Conservation (phyloP, 2,113 vertebrate species). For the Kryptolebias marmoratus region DNA sequence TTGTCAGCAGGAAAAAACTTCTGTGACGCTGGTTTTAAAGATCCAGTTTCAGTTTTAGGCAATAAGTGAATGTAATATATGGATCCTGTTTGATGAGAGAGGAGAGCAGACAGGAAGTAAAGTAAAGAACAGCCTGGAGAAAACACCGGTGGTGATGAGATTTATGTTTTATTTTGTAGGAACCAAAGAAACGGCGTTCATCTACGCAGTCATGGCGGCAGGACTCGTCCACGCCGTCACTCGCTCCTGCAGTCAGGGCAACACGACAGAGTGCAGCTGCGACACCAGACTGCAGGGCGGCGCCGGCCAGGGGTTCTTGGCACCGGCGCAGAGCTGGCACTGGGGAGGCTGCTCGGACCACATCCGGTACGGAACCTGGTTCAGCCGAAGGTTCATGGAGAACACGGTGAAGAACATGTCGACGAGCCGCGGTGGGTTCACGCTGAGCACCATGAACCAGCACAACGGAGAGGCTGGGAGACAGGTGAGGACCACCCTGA, state of each 20-base stretch:
- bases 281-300: conserved; percentile 82
- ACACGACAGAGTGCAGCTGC: conserved; percentile 93
- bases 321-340: conserved; percentile 87
- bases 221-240: conserved; percentile 93
- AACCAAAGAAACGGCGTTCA: conserved; percentile 94
- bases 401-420: conserved; percentile 74
- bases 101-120: neutral
- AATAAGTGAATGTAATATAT: too few species aligned
- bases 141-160: neutral
- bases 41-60: too few species aligned
- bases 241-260: conserved; percentile 90
- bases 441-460: conserved; percentile 83
- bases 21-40: too few species aligned
- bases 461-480: conserved; percentile 95
- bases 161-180: conserved; percentile 72
- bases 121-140: neutral
- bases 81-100: too few species aligned
- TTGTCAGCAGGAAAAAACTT: too few species aligned
- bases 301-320: conserved; percentile 79
- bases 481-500: conserved; percentile 81
- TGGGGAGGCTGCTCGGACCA: conserved; percentile 98
- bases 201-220: conserved; percentile 89
- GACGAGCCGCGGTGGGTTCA: conserved; percentile 58
- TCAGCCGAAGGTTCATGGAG: conserved; percentile 95
- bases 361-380: conserved; percentile 88